Conservation (phyloP, 2,888 invertebrate species). For the Trichopria drosophilae region DNA sequence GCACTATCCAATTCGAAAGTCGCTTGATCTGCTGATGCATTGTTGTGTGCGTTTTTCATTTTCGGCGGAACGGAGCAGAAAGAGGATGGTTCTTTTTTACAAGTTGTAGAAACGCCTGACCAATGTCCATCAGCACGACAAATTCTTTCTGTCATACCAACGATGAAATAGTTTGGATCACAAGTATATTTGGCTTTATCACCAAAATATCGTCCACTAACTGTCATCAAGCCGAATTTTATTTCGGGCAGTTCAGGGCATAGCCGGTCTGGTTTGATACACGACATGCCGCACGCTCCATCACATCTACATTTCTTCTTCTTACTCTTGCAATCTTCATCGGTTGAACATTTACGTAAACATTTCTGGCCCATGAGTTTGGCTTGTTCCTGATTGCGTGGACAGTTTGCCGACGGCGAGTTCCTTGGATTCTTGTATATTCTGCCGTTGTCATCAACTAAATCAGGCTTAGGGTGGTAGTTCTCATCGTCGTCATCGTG, state of each 20-base stretch:
- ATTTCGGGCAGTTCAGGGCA: conserved; percentile 80
- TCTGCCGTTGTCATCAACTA: conserved; percentile 77
- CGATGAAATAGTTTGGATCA: conserved; percentile 84
- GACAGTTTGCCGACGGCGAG: conserved; percentile 83
- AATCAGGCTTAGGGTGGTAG: conserved; percentile 54
- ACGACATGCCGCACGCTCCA: conserved; percentile 94
- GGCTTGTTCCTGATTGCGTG: conserved; percentile 84
- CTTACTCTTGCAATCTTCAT: conserved; percentile 95
- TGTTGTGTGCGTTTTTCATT: conserved; percentile 84
- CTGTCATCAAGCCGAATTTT: conserved; percentile 74
- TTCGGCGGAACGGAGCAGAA: conserved; percentile 85
- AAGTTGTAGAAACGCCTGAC: conserved; percentile 82
- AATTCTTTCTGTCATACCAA: conserved; percentile 80
- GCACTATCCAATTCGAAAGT: conserved; percentile 89
- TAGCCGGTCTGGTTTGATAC: conserved; percentile 95
- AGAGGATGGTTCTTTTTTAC: conserved; percentile 76
- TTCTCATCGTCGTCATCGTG: conserved; percentile 60
- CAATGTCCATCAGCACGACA: conserved; percentile 93
- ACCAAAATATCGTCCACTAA: conserved; percentile 79
- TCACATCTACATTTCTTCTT: conserved; percentile 97
- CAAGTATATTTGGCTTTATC: conserved; percentile 84
- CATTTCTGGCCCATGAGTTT: conserved; percentile 82
- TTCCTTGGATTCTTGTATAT: conserved; percentile 88
- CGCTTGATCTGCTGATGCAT: conserved; percentile 82
- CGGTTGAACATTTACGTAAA: conserved; percentile 87